These are phyloP conservation scores for Agrochola lychnidis DNA, from an alignment of 2,888 invertebrate genomes.

Conservation along the genomic window DNA sequence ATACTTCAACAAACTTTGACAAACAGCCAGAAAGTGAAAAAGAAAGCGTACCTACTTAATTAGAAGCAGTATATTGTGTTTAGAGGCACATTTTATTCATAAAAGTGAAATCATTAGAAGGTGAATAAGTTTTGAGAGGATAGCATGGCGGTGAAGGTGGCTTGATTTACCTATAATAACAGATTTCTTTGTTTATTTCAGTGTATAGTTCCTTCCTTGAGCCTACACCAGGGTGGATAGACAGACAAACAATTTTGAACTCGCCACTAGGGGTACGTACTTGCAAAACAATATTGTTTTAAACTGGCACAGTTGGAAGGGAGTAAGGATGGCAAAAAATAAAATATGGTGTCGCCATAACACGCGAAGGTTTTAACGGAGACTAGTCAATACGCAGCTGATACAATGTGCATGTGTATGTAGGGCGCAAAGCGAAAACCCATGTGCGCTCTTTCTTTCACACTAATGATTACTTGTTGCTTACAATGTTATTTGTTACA, in stretches of 20 bases:
- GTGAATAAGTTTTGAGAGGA: neutral
- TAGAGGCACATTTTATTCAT: neutral
- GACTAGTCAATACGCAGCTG: neutral
- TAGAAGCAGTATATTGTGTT: neutral
- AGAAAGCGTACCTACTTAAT: neutral
- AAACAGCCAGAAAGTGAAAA: neutral
- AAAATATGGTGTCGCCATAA: neutral
- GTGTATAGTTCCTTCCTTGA: neutral
- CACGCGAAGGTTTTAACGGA: neutral
- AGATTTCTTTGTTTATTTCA: slow-evolving; percentile 8
- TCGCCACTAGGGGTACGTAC: slow-evolving; percentile 33
- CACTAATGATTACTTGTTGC: no score
- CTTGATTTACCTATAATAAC: no score
- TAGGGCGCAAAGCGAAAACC: no score
- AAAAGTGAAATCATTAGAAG: neutral
- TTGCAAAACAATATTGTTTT: neutral
- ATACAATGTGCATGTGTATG: no score
- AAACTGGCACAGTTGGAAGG: neutral
- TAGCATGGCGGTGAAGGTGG: no score
- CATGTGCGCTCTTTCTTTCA: no score
- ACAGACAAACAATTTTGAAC: neutral
- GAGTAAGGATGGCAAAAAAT: neutral
- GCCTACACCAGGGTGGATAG: slow-evolving; percentile 42
- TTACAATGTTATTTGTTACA: no score
- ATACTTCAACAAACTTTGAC: neutral